Evolutionary conservation across 2,888 invertebrate genomes (phyloP).

Genomic region (Limnephilus rhombicus): DNA sequence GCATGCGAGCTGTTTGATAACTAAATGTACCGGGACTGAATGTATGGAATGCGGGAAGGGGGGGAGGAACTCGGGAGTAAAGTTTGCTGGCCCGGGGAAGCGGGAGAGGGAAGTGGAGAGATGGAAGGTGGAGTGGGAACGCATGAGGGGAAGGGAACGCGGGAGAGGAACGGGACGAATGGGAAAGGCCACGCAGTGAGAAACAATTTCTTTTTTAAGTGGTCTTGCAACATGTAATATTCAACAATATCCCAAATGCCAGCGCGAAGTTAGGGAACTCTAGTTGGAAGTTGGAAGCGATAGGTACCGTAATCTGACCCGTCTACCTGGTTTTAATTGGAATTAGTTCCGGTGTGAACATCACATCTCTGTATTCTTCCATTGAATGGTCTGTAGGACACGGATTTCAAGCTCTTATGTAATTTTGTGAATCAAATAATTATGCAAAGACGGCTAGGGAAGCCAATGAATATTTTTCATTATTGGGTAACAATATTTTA

Average conservation of each 20-base stretch:
- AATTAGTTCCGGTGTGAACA: constrained; percentile 46
- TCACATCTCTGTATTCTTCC: constrained; percentile 18
- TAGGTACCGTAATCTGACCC: constrained; percentile 49
- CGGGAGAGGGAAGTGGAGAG: no score
- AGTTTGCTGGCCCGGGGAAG: no score
- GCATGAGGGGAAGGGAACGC: no score
- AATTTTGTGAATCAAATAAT: constrained; percentile 18
- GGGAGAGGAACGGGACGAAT: no score
- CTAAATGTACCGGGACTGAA: no score
- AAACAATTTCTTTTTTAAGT: no score
- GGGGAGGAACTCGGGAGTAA: no score
- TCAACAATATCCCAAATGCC: neutral
- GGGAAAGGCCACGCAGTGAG: no score
- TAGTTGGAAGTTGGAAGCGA: neutral
- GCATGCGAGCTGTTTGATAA: no score
- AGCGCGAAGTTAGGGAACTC: constrained; percentile 12
- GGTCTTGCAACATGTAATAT: neutral
- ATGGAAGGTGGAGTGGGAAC: no score
- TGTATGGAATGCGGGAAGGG: no score
- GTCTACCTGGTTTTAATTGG: constrained; percentile 29
- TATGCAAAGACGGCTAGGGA: neutral
- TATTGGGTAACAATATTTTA: neutral
- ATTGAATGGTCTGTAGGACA: constrained; percentile 53
- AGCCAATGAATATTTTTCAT: neutral
- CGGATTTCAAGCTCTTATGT: neutral